Evolutionary conservation across 1,140 invertebrate genomes (phyloP), one percentile per base, ranked within the genome.

Genomic region (Zophobas morio): DNA sequence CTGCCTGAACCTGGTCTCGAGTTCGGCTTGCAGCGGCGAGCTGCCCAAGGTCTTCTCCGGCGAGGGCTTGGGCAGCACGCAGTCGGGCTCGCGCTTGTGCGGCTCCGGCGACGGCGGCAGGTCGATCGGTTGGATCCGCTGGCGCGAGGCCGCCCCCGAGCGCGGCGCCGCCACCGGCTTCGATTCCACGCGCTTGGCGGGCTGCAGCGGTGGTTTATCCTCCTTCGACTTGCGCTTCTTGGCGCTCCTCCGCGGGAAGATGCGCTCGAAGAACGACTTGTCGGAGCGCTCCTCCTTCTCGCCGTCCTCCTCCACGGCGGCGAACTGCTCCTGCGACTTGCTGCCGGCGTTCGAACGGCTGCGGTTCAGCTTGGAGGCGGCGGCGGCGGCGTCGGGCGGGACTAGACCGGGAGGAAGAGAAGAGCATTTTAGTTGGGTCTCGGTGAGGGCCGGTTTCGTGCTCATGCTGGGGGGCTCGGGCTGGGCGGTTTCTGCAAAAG

Each of bases 391-490:
- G 84, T 86, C 40, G 83, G 88, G 88, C 1, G 89, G 84, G 33
- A 89, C 89, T 71, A 90, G 86, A 57, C 91, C 91, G 33, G 90
- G 91, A 56, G 92, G 92, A 46, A 93, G 84, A 74, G 92, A 93
- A 36, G 91, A 91, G 42, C 91, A 92, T 86, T 93, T 93, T 75
- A 89, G 82, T 86, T 90, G 90, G 4, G 86, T 86, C 82, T 90
- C 88, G 78, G 86, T 89, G 72, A 84, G 84, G 80, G 85, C 73
- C 46, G 74, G 76, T 72, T 77, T 75, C 47, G 75, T 56, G 66
- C 74, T 78, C 75, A 79, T 80, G 81, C 82, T 84, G 78, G 81
- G 84, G 82, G 84, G 83, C 80, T 85, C 84, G 70, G 81, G 82
- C 20, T 20, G 20, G 80, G 84, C 78, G 56, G 82, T 80, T 78